phyloP scores from a whole-genome alignment of 2,888 invertebrate species.

The Andrena hattorfiana region DNA sequence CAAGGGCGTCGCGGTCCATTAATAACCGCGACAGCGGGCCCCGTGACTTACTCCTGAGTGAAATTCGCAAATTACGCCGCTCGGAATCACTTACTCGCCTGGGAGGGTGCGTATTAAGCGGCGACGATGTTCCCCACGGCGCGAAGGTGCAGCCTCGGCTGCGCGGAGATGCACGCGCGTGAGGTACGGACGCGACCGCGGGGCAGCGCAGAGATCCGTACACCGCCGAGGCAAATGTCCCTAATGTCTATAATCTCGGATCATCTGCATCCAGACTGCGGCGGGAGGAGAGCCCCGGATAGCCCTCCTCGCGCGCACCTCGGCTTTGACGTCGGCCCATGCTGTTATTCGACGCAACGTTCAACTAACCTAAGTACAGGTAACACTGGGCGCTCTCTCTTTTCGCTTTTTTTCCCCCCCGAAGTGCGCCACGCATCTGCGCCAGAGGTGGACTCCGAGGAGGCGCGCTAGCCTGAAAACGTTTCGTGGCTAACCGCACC shows the following conservation, averaged over 20 bases:
- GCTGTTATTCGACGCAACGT: slow-evolving; percentile 28
- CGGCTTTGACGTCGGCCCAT: slow-evolving; percentile 21
- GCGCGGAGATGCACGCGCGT: slow-evolving; percentile 32
- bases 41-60: slow-evolving; percentile 43
- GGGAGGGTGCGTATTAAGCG: slow-evolving; percentile 54
- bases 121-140: slow-evolving; percentile 21
- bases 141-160: slow-evolving; percentile 10
- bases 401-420: background rate
- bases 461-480: background rate
- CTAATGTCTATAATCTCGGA: slow-evolving; percentile 83
- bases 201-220: slow-evolving; percentile 65
- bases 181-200: slow-evolving; percentile 49
- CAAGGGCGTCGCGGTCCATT: slow-evolving; percentile 46
- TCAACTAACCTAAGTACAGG: slow-evolving; percentile 39
- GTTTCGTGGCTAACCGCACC: slow-evolving; percentile 53
- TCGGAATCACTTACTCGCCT: slow-evolving; percentile 74
- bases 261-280: slow-evolving; percentile 78
- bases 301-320: slow-evolving; percentile 45
- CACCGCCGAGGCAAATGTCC: slow-evolving; percentile 80
- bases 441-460: background rate
- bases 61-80: slow-evolving; percentile 69
- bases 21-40: slow-evolving; percentile 52
- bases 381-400: slow-evolving; percentile 8
- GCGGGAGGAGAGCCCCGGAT: slow-evolving; percentile 38
- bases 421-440: background rate